Base-by-base conservation (phyloP, 2,113 vertebrate species). In the Myotis davidii region DNA sequence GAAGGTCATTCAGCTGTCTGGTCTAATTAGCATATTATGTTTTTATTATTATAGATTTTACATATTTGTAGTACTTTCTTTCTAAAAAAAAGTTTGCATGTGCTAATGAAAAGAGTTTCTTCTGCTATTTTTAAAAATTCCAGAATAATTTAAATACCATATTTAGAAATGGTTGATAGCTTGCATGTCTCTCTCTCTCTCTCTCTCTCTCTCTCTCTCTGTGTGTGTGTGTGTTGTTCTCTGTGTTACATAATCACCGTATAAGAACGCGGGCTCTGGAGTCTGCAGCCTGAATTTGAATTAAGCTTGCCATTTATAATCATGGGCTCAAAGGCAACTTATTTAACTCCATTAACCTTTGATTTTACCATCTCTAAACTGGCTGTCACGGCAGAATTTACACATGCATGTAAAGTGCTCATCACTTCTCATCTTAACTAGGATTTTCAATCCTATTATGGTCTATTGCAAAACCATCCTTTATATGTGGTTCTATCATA, bases 111-210 rank as follows among this genome's bases (percentile, higher is more conserved):
- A 94, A 94, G 70, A 56, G 69, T 76, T 77, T 88, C 21, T 42
- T 77, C 20, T 85, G 61, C 50, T 91, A 69, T 73, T 95, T 93
- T 61, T 94, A 90, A 59, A 3, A 87, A 94, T 86, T 14, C 23
- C 54, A 79, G 37, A 95, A 92, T 85, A 95, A 88, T 77, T 25
- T 82, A 86, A 92, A 92, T 67, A 70, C 6, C 42, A 78, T 6
- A 45, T 39, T 69, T 89, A 64, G 77, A 83, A 85, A 76, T 81
- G 59, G 23, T 20, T 76, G 70, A 88, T 27, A 34, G 5, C 6
- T 0, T 37, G 25, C 56, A 13, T 37, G 10, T 72, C 10, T 64
- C 25, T 61, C 25, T 61, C 17, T 72, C 10, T 64, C 25, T 61
- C n/a, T n/a, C n/a, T n/a, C n/a, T n/a, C n/a, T 72, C 10, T 64